Percentiles rank a stretch among this genome's conserved stretches.
These are phyloP conservation scores for Myripristis murdjan DNA, from an alignment of 2,797 vertebrate genomes.

Conservation along the genomic window DNA sequence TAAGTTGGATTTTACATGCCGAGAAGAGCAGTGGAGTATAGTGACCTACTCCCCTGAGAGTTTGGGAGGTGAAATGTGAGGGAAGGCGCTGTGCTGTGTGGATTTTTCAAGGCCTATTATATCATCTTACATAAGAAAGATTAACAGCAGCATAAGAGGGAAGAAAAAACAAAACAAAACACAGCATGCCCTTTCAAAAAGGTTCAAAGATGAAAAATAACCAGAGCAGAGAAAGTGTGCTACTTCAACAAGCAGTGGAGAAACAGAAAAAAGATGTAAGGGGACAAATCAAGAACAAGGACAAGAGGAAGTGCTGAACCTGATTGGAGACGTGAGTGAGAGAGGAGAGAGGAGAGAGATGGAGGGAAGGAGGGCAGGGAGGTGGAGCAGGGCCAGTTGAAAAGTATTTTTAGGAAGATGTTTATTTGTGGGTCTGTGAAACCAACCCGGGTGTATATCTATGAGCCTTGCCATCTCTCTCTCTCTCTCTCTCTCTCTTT, in stretches of 20 bases:
- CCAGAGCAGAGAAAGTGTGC: neutral
- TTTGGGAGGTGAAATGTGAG: slow-evolving; percentile 37
- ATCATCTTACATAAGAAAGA: slow-evolving; percentile 39
- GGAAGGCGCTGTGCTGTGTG: slow-evolving; percentile 2
- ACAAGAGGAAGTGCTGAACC: slow-evolving; percentile 10
- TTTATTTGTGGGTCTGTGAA: slow-evolving; percentile 87
- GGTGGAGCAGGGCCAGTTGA: slow-evolving; percentile 60
- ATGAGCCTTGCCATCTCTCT: slow-evolving; percentile 70
- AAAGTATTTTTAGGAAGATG: slow-evolving; percentile 86
- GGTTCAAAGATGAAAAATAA: neutral
- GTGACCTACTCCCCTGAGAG: slow-evolving; percentile 67
- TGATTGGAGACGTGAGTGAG: neutral
- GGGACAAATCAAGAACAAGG: neutral
- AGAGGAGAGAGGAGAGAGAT: neutral
- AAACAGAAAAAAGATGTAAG: neutral
- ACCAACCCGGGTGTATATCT: slow-evolving; percentile 83
- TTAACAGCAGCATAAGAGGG: neutral
- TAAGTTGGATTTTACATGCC: slow-evolving; percentile 74
- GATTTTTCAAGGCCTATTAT: slow-evolving; percentile 27
- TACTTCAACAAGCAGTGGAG: neutral
- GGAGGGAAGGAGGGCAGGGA: slow-evolving; percentile 21
- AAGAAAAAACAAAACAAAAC: neutral
- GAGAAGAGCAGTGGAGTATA: slow-evolving; percentile 66
- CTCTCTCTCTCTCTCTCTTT: slow-evolving; percentile 52
- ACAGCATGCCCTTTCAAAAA: neutral